Evolutionary conservation across 2,888 invertebrate genomes (phyloP).

Genomic region (Diabrotica balteata): DNA sequence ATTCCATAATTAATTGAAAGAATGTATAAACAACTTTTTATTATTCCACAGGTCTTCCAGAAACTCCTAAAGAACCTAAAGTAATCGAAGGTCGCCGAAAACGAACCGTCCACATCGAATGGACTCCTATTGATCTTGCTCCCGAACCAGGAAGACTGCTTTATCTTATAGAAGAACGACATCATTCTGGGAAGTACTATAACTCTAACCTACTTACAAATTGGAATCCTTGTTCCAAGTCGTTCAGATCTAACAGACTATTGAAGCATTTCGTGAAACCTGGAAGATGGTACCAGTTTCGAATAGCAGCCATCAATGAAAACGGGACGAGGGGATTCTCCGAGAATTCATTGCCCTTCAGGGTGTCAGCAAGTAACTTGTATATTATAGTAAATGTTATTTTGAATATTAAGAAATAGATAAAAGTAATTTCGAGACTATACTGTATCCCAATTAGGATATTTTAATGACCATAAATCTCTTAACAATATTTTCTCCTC

Average conservation of each 20-base stretch:
- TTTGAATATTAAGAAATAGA: background rate
- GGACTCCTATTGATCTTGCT: constrained; percentile 44
- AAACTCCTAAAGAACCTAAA: constrained; percentile 68
- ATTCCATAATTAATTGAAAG: too few relatives aligned
- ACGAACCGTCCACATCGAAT: constrained; percentile 60
- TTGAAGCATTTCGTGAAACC: constrained; percentile 68
- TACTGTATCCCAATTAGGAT: too few relatives aligned
- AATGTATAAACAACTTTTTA: too few relatives aligned
- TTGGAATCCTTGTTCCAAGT: constrained; percentile 68
- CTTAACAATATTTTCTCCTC: too few relatives aligned
- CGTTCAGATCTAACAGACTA: constrained; percentile 64
- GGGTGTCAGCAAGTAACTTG: constrained; percentile 61
- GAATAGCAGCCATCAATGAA: constrained; percentile 77
- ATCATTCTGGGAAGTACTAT: constrained; percentile 72
- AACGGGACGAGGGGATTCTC: constrained; percentile 78
- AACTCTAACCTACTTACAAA: constrained; percentile 69
- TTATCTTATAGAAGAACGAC: constrained; percentile 74
- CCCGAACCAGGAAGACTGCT: constrained; percentile 52
- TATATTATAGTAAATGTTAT: constrained; percentile 11
- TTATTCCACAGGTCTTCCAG: constrained; percentile 64
- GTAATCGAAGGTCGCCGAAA: constrained; percentile 66
- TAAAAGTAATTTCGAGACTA: too few relatives aligned
- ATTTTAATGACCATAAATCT: too few relatives aligned
- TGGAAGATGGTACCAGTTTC: constrained; percentile 80
- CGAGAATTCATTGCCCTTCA: constrained; percentile 66